Evolutionary conservation across 2,113 vertebrate species (phyloP), one percentile per base, ranked within the genome.

Genomic region (Bos javanicus): DNA sequence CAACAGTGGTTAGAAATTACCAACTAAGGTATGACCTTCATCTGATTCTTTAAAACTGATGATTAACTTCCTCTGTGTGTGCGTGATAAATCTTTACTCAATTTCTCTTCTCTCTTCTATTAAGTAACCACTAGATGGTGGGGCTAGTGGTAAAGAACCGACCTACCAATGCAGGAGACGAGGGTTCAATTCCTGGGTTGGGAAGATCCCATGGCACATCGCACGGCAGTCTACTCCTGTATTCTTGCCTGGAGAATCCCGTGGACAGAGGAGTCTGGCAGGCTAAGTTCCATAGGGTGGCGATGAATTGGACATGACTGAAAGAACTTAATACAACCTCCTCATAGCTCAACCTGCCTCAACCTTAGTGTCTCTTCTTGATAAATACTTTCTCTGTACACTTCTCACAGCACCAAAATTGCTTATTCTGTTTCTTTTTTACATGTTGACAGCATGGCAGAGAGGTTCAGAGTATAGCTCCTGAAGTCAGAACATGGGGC

Each of bases 41-140:
- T 21, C 13, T 83, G 28, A 62, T 46, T 91, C n/a, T 85, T 92
- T 52, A 94, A 90, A 92, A 67, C 4, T 88, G 33, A 90, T 48
- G 26, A 74, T 74, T 46, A 74, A 74, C 13, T 52, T 90, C 39
- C 16, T 62, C 23, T 52, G 12, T 39, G 7, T 46, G 8, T 33
- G 11, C 80, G 16, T 46, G 33, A 78, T 85, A 2, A 17, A 28
- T 50, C 23, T 87, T 94, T 6, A 56, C 4, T 78, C 9, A 1
- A 50, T 52, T 36, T 71, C 28, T 81, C 14, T 52, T n/a, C 25
- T 74, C 9, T 11, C 23, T 81, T 81, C 59, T 81, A 12, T 64
- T 46, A 80, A 80, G 15, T 26, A 23, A 28, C 26, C 5, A 82
- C 19, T 71, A 46, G 16, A 71, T 36, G 19, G 64, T 36, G 17